phyloP scores from a whole-genome alignment of 2,797 vertebrate species.

The Sebastes melanostomus region DNA sequence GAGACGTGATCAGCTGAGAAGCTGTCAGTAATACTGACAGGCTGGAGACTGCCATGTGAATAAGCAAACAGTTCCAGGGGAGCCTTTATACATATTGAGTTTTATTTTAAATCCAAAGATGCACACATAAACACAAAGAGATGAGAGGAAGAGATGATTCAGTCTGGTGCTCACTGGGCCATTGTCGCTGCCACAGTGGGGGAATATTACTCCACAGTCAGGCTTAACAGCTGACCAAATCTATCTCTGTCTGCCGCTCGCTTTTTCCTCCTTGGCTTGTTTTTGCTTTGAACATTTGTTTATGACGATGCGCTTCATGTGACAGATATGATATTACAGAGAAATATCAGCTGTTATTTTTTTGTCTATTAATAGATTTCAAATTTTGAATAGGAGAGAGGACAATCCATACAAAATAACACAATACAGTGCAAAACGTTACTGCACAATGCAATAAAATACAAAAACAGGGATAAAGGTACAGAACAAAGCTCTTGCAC shows the following conservation, averaged over 20 bases:
- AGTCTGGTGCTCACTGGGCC: constrained; percentile 54
- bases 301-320: not conserved
- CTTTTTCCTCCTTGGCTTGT: constrained; percentile 2
- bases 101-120: constrained; percentile 57
- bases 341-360: not conserved
- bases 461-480: not conserved
- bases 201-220: constrained; percentile 54
- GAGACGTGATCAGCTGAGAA: constrained; percentile 22
- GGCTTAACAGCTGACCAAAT: constrained; percentile 60
- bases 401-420: not conserved
- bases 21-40: constrained; percentile 37
- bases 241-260: constrained; percentile 29
- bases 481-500: not conserved
- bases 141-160: constrained; percentile 57
- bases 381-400: not conserved
- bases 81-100: constrained; percentile 41
- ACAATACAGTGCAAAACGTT: not conserved
- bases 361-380: not conserved
- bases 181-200: constrained; percentile 53
- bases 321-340: not conserved
- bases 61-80: constrained; percentile 36
- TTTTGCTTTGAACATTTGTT: constrained; percentile 17
- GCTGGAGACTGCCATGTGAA: constrained; percentile 31
- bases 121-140: constrained; percentile 44
- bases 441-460: not conserved